Conservation (phyloP, 2,113 vertebrate genomes). For the Telmatochromis brachygnathus region DNA sequence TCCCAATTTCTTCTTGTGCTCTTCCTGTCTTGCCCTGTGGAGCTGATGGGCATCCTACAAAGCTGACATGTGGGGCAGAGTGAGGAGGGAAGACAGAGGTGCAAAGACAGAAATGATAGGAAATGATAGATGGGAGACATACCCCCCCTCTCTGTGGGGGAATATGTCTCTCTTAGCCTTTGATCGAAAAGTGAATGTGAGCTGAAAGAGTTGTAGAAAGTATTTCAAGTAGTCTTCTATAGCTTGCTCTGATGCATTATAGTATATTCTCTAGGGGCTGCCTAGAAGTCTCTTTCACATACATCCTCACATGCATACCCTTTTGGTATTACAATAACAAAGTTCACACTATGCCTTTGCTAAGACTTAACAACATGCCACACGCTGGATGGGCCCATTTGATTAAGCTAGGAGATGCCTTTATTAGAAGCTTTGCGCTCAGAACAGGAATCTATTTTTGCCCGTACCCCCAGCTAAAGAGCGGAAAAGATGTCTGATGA, state of each 20-base stretch:
- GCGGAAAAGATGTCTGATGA: conserved; percentile 4
- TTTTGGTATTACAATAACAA: not conserved
- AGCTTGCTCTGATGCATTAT: conserved; percentile 1
- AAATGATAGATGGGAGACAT: not conserved
- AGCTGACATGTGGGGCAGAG: not conserved
- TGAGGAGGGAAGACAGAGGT: not conserved
- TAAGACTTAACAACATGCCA: not conserved
- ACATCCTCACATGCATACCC: not conserved
- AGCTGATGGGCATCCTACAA: not conserved
- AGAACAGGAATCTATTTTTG: conserved; percentile 26
- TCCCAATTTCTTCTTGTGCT: conserved; percentile 4
- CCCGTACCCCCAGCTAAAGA: conserved; percentile 5
- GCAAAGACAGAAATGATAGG: not conserved
- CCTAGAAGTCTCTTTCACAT: not conserved
- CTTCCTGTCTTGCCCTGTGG: not conserved
- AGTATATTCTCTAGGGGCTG: not conserved
- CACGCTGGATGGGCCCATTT: not conserved
- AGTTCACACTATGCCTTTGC: not conserved
- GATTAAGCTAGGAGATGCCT: conserved; percentile 26
- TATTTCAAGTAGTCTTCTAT: conserved; percentile 6
- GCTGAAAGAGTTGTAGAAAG: conserved; percentile 12
- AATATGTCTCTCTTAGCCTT: conserved; percentile 26
- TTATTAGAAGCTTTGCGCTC: conserved; percentile 30
- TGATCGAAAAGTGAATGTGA: conserved; percentile 25
- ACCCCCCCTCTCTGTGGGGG: not conserved